Conservation (phyloP, 2,888 invertebrate genomes). For the Plagodis dolabraria region DNA sequence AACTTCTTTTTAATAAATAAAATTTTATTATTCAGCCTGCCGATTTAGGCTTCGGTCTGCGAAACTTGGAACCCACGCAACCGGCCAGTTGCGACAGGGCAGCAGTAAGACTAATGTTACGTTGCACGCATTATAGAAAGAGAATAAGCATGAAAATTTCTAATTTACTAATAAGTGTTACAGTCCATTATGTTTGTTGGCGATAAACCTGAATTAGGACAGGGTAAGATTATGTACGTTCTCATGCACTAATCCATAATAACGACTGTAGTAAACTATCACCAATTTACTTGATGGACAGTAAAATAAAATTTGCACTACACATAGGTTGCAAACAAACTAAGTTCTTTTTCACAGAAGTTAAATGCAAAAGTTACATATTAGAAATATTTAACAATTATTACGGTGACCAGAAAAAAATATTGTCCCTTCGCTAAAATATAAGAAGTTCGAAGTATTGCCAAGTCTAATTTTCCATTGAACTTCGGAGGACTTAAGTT, state of each 20-base stretch:
- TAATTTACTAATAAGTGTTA: neutral
- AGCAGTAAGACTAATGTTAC: constrained; percentile 71
- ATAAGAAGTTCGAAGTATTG: too few relatives aligned
- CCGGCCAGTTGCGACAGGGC: constrained; percentile 73
- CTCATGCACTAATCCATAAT: too few relatives aligned
- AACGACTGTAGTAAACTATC: too few relatives aligned
- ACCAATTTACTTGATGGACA: too few relatives aligned
- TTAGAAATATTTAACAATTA: too few relatives aligned
- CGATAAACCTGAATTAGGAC: neutral
- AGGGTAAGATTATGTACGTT: too few relatives aligned
- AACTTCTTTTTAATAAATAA: constrained; percentile 42
- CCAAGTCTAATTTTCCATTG: neutral
- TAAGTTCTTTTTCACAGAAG: too few relatives aligned
- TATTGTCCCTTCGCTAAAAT: too few relatives aligned
- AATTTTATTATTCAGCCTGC: constrained; percentile 71
- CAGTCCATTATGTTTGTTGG: neutral
- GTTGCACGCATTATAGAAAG: constrained; percentile 58
- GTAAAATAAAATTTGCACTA: too few relatives aligned
- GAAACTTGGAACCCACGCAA: constrained; percentile 75
- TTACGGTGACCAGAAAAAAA: too few relatives aligned
- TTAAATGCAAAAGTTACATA: too few relatives aligned
- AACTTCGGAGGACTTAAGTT: neutral
- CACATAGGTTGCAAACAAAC: too few relatives aligned
- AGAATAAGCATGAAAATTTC: constrained; percentile 45
- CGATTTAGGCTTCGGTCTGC: constrained; percentile 76